Base-by-base conservation (phyloP, 2,113 vertebrate species). In the Hippocampus comes region DNA sequence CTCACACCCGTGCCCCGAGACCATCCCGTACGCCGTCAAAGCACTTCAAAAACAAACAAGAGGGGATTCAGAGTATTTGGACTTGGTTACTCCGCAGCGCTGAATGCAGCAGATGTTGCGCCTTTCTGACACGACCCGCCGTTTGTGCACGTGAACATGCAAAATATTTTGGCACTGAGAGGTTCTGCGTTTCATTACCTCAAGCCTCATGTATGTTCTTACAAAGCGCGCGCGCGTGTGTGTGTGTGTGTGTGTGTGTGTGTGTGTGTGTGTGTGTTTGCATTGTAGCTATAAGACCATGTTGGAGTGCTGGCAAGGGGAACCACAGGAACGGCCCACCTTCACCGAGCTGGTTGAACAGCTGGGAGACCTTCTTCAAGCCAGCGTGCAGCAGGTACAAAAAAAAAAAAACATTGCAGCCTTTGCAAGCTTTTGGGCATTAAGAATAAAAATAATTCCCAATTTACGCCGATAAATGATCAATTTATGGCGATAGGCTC, bases 291-390 rank as follows among this genome's bases (percentile, higher is more conserved):
- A 97, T 84, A 94, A 96, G 88, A 96, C 95, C 30, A 98, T 98
- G 96, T 87, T 98, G 89, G 94, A 97, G 61, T 96, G 96, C 75
- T 98, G 96, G 96, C 93, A 95, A 0, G 93, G 95, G 0, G 91
- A 93, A 1, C 90, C 95, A 14, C 89, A 87, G 4, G 89, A 95
- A 67, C 89, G 96, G 30, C 96, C 96, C 0, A 96, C 92, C 1
- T 98, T 97, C 91, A 95, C 91, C 0, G 95, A 96, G 72, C 92
- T 98, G 11, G 96, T 97, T 75, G 94, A 95, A 74, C 90, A 87
- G 68, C 87, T 98, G 23, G 96, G 96, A 86, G 95, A 98, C 70
- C 89, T 98, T n/a, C 94, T 97, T 0, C 95, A 97, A 87, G 96
- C 95, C 69, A 98, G 93, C 0, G 95, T 97, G n/a, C 94, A 98